Conservation (phyloP, 1,140 invertebrate genomes). For the Laupala kohalensis region DNA sequence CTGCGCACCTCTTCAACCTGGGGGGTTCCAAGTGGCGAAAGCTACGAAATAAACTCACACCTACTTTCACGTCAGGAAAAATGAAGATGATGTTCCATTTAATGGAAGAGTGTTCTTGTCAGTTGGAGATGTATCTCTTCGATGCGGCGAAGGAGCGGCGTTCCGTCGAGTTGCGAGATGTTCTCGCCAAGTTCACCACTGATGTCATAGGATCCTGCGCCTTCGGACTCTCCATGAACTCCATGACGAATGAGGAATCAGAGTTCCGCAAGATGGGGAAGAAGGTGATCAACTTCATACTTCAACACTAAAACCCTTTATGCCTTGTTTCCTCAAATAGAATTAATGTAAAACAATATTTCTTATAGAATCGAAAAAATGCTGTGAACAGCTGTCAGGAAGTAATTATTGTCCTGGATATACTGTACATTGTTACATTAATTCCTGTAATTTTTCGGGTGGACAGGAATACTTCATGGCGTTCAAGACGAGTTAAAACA, state of each 20-base stretch:
- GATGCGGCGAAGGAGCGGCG: constrained; percentile 8
- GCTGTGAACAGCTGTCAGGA: no score
- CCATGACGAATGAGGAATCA: constrained; percentile 35
- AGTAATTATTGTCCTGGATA: no score
- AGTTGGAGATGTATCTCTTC: background rate
- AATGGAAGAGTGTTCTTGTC: constrained; percentile 13
- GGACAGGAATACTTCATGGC: no score
- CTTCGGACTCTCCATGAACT: constrained; percentile 45
- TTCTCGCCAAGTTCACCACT: constrained; percentile 43
- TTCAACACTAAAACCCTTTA: no score
- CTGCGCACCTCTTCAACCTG: constrained; percentile 18
- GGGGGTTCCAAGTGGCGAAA: constrained; percentile 27
- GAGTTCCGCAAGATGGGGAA: constrained; percentile 31
- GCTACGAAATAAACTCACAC: constrained; percentile 28
- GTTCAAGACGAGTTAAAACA: no score
- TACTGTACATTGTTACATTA: no score
- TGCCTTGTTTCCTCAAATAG: no score
- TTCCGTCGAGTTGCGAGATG: constrained; percentile 36
- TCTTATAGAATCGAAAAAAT: no score
- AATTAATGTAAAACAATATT: no score
- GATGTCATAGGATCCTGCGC: constrained; percentile 47
- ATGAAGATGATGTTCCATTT: constrained; percentile 28
- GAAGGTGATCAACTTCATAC: no score
- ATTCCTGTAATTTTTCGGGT: no score
- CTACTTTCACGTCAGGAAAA: constrained; percentile 29